Evolutionary conservation across 2,888 invertebrate genomes (phyloP).

Genomic region (Tribolium freemani): DNA sequence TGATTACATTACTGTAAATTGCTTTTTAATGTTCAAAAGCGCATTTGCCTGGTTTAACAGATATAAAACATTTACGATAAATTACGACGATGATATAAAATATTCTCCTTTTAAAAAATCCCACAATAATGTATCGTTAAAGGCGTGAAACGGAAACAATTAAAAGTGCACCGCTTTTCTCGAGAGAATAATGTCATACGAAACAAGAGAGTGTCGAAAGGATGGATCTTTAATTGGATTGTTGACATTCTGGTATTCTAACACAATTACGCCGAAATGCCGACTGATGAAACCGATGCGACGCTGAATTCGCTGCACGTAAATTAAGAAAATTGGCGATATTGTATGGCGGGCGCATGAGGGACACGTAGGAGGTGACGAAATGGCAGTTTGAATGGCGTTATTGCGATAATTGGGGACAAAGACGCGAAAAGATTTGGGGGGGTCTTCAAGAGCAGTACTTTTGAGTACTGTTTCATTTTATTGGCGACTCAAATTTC

Average conservation of each 20-base stretch:
- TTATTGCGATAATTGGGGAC: not conserved
- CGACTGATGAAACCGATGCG: constrained; percentile 30
- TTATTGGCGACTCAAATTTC: too few relatives aligned
- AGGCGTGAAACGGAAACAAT: constrained; percentile 24
- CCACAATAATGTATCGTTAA: constrained; percentile 1
- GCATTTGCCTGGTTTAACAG: constrained; percentile 44
- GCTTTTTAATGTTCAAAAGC: constrained; percentile 47
- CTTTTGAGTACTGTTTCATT: not conserved
- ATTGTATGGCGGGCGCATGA: not conserved
- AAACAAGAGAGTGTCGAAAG: constrained; percentile 43
- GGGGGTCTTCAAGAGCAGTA: not conserved
- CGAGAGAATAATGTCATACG: constrained; percentile 16
- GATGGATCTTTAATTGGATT: constrained; percentile 61
- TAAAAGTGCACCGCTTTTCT: constrained; percentile 19
- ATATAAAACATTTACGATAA: constrained; percentile 46
- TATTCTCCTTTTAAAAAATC: not conserved
- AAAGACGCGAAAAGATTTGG: not conserved
- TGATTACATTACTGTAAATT: constrained; percentile 47
- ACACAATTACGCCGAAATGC: constrained; percentile 37
- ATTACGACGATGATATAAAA: constrained; percentile 37
- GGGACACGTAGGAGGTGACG: not conserved
- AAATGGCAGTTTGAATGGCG: not conserved
- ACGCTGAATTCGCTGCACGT: constrained; percentile 30
- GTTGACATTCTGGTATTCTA: constrained; percentile 57
- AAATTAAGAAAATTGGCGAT: constrained; percentile 40